Evolutionary conservation across 2,888 invertebrate genomes (phyloP), one percentile per base, ranked within the genome.

Genomic region (Frankliniella fusca): DNA sequence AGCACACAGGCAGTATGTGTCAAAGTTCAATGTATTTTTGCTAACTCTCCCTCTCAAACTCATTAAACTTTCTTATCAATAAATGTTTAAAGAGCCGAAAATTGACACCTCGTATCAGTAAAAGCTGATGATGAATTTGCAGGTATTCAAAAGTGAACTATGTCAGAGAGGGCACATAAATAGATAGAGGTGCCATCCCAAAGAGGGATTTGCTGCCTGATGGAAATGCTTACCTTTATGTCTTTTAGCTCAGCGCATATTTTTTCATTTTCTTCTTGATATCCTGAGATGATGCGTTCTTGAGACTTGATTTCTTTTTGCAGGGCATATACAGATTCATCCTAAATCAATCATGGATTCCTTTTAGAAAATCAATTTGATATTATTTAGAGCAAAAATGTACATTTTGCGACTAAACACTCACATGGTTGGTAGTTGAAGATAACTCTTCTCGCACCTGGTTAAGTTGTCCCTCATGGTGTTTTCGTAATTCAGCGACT

Each of bases 231-330:
- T 86, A 89, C 89, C 87, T 87, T 88, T 12, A 88, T 85, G 65
- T 85, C 84, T 80, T 86, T 85, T 70, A 89, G 86, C 83, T 88
- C 88, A 80, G 85, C 85, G 76, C 87, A 86, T 80, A 89, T 85
- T 50, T 86, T 85, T 81, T 86, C 85, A 84, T 89, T 89, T 81
- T 89, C 88, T 76, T 86, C 85, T 84, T 88, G 87, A 83, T 89
- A 86, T 61, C 86, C 86, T 83, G 86, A 85, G 80, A 89, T 88
- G 12, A 84, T 83, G 38, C 84, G 84, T 82, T 85, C 85, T 82
- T 86, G 85, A 82, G 84, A 84, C 82, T 82, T 85, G 84, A 84
- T 86, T 85, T 84, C 87, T 86, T 84, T 87, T 85, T 83, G 84
- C 82, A 84, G 86, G 12, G 27, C 23, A 76, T 3, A 5, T 10